These are phyloP conservation scores for Eupithecia abbreviata DNA, from an alignment of 2,888 invertebrate genomes.

Conservation along the genomic window DNA sequence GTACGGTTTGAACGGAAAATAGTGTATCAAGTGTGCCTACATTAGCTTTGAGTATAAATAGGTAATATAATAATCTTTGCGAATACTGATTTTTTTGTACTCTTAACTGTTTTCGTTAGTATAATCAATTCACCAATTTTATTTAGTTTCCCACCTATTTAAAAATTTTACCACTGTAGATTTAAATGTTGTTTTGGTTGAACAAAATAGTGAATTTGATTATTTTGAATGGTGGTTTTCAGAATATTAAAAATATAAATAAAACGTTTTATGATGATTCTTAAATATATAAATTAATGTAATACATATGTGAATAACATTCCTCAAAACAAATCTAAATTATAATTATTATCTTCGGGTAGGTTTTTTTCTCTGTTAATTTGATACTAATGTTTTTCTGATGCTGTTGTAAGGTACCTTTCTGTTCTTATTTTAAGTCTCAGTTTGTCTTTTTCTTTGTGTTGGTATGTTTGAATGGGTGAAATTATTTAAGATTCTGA, in stretches of 20 bases:
- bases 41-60: background rate
- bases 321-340: slow-evolving; percentile 31
- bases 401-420: slow-evolving; percentile 3
- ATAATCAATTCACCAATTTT: background rate
- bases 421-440: slow-evolving; percentile 1
- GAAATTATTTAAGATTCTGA: background rate
- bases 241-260: background rate
- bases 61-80: background rate
- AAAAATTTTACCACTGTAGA: background rate
- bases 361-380: slow-evolving; percentile 19
- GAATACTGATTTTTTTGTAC: background rate
- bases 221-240: background rate
- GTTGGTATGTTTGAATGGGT: background rate
- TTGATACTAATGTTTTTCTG: slow-evolving; percentile 20
- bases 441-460: background rate
- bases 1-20: slow-evolving; percentile 2
- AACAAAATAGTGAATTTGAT: background rate
- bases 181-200: background rate
- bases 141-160: background rate
- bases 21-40: background rate
- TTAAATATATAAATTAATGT: background rate
- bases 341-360: slow-evolving; percentile 5
- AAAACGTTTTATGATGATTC: background rate
- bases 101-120: background rate
- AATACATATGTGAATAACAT: slow-evolving; percentile 37